Conservation (phyloP, 2,113 vertebrate species). For the Argyrosomus japonicus region DNA sequence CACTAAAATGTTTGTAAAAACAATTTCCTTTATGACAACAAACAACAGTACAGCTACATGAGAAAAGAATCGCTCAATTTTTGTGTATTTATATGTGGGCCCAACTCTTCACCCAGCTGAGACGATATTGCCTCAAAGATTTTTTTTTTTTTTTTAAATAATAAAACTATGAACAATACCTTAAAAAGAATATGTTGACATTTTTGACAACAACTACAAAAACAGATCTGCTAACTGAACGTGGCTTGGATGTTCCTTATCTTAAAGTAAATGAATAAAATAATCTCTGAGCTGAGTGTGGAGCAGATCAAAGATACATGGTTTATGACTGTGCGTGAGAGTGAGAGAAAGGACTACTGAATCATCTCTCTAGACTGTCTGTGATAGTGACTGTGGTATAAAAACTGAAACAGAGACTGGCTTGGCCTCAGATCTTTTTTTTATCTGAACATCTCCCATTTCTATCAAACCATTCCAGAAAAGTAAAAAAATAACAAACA, state of each 20-base stretch:
- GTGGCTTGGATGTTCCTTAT: not conserved
- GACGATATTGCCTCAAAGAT: not conserved
- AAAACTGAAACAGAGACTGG: constrained; percentile 27
- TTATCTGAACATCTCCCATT: constrained; percentile 18
- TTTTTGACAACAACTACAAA: not conserved
- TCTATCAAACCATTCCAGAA: constrained; percentile 25
- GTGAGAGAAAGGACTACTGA: not conserved
- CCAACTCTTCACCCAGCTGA: not conserved
- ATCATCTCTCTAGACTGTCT: constrained; percentile 35
- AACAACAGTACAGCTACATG: no score
- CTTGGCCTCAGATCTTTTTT: constrained; percentile 34
- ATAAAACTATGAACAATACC: not conserved
- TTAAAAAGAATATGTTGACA: not conserved
- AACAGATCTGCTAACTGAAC: not conserved
- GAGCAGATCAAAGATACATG: constrained; percentile 38
- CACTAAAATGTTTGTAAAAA: no score
- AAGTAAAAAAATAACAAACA: not conserved
- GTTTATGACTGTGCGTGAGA: constrained; percentile 8
- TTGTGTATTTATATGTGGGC: no score
- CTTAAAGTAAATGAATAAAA: not conserved
- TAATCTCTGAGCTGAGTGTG: constrained; percentile 5
- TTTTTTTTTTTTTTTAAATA: not conserved
- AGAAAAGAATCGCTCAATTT: no score
- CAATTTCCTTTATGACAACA: no score
- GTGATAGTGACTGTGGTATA: constrained; percentile 29